Conservation (phyloP, 2,113 vertebrate genomes). For the Carassius gibelio region DNA sequence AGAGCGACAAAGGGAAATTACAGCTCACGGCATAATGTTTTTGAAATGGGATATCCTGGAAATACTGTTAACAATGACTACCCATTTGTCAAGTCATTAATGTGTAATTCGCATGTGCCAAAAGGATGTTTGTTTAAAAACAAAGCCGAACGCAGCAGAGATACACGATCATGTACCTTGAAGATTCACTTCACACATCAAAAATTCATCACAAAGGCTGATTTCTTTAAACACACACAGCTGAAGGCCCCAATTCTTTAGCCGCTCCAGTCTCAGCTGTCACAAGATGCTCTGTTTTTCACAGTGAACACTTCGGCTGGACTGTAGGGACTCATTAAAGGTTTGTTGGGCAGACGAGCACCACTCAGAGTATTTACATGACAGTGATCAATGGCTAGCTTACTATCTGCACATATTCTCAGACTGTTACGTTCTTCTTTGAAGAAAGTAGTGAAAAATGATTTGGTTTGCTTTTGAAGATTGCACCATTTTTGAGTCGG, state of each 20-base stretch:
- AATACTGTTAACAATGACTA: constrained; percentile 35
- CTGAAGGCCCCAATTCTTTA: too few species aligned
- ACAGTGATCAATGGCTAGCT: constrained; percentile 66
- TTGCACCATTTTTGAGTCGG: constrained; percentile 58
- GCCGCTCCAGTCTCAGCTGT: too few species aligned
- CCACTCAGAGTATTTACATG: constrained; percentile 61
- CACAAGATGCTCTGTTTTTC: too few species aligned
- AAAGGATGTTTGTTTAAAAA: constrained; percentile 10
- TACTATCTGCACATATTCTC: constrained; percentile 59
- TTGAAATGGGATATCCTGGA: constrained; percentile 14
- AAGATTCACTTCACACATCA: constrained; percentile 32
- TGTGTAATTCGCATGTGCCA: constrained; percentile 24
- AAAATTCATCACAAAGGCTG: constrained; percentile 46
- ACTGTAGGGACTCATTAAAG: constrained; percentile 75
- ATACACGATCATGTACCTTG: not conserved
- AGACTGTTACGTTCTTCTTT: constrained; percentile 56
- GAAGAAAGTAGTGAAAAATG: constrained; percentile 46
- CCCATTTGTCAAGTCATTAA: constrained; percentile 5
- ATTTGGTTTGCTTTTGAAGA: constrained; percentile 67
- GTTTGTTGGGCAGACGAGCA: constrained; percentile 61
- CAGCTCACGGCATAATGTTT: not conserved
- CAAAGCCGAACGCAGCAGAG: not conserved
- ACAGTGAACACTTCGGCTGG: too few species aligned
- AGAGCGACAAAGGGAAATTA: not conserved
- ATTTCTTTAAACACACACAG: constrained; percentile 46